A percentile compares a stretch with the other conserved stretches of the same genome.
phyloP scores from a whole-genome alignment of 64 coral and sea anemone genomes.

The Dendrophyllia cribrosa region DNA sequence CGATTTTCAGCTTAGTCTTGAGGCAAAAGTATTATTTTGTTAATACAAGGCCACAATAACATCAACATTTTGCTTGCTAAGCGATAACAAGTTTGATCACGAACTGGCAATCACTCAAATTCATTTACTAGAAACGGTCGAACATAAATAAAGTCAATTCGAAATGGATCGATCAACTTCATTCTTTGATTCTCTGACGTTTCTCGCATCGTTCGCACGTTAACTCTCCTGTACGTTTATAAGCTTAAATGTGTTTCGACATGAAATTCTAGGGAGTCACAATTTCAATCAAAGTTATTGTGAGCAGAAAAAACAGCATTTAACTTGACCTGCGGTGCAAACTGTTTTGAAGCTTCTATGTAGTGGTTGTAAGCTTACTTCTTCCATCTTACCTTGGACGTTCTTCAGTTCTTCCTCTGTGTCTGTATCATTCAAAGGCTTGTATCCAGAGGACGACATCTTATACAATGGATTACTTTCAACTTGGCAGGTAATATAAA shows the following conservation, averaged over 20 bases:
- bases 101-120: neutral
- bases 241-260: too few relatives aligned
- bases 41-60: neutral
- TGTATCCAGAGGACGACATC: constrained; percentile 70
- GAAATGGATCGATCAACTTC: too few relatives aligned
- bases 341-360: too few relatives aligned
- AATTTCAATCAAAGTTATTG: too few relatives aligned
- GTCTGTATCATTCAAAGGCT: constrained; percentile 71
- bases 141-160: too few relatives aligned
- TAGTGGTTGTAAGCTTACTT: neutral
- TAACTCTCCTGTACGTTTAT: too few relatives aligned
- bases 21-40: neutral
- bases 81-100: constrained; percentile 4
- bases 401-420: constrained; percentile 25
- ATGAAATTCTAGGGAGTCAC: too few relatives aligned
- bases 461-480: neutral
- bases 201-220: too few relatives aligned
- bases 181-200: too few relatives aligned
- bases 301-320: too few relatives aligned
- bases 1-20: neutral
- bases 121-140: too few relatives aligned
- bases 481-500: constrained; percentile 4
- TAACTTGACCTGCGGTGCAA: too few relatives aligned
- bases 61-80: constrained; percentile 2
- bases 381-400: neutral